Conservation (phyloP, 53 echinoderm and acorn worm species). For the Temnopleurus reevesii region DNA sequence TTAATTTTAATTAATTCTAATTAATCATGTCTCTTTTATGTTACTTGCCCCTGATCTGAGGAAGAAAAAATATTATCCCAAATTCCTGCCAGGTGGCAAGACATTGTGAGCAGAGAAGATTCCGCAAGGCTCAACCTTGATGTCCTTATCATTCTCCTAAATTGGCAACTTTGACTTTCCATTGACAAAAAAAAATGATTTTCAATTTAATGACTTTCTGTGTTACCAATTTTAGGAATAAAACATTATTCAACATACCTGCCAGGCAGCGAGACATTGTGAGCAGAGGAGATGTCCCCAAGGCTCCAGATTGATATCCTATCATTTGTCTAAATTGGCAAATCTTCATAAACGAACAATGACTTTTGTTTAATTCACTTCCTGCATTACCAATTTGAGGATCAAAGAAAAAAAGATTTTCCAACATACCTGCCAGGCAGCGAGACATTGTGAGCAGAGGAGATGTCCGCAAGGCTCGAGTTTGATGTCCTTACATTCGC, state of each 20-base stretch:
- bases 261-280: slow-evolving; percentile 85
- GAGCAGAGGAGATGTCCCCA: slow-evolving; percentile 89
- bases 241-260: no score
- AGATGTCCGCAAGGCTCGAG: slow-evolving; percentile 97
- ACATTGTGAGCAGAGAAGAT: slow-evolving; percentile 90
- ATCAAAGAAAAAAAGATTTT: no score
- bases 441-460: slow-evolving; percentile 90
- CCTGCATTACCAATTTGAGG: slow-evolving; percentile 49
- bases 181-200: no score
- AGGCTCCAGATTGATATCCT: no score
- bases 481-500: slow-evolving; percentile 85
- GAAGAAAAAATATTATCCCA: no score
- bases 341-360: no score
- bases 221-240: slow-evolving; percentile 62
- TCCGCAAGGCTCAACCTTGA: slow-evolving; percentile 88
- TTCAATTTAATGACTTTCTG: background rate
- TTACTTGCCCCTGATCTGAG: no score
- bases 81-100: slow-evolving; percentile 93
- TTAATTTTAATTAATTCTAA: no score
- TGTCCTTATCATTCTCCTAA: slow-evolving; percentile 97
- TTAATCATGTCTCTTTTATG: no score
- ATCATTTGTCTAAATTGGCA: no score
- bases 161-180: no score
- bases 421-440: slow-evolving; percentile 96
- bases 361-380: background rate